phyloP scores from a whole-genome alignment of 2,888 invertebrate species.

The Lamellibrachia columna region DNA sequence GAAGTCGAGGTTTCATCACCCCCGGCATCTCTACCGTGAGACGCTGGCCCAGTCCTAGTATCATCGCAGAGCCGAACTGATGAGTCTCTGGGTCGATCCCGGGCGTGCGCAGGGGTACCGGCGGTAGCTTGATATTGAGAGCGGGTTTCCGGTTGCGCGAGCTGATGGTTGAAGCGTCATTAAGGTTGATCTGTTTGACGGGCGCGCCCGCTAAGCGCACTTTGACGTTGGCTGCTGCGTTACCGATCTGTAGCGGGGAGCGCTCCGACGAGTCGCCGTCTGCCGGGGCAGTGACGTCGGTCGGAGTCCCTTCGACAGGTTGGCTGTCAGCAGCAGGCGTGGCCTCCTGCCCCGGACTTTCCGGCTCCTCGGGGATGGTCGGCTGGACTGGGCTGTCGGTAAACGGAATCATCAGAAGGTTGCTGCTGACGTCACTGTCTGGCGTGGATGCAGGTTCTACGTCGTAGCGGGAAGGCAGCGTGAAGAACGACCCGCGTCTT shows the following conservation, averaged over 20 bases:
- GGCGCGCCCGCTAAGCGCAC: not conserved
- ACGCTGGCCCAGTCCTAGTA: not conserved
- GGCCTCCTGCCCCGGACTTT: not conserved
- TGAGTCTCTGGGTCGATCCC: not conserved
- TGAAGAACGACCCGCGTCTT: conserved; percentile 1
- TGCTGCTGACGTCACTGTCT: not conserved
- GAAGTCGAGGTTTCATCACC: not conserved
- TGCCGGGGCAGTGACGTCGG: not conserved
- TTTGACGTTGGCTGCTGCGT: not conserved
- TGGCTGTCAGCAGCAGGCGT: not conserved
- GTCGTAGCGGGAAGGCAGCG: not conserved
- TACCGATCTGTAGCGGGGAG: not conserved
- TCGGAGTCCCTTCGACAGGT: not conserved
- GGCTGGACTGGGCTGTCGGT: not conserved
- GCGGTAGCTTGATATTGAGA: not conserved
- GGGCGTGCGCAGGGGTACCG: not conserved
- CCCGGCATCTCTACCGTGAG: not conserved
- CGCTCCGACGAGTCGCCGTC: not conserved
- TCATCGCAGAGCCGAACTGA: not conserved
- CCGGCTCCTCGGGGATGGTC: not conserved
- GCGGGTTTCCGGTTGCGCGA: not conserved
- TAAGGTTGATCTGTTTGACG: not conserved
- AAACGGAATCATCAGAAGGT: not conserved
- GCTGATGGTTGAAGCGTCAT: not conserved
- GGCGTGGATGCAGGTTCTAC: not conserved